Percentiles rank a stretch among this genome's conserved stretches.
phyloP scores from a whole-genome alignment of 2,113 vertebrate species.

The Nycticebus coucang region DNA sequence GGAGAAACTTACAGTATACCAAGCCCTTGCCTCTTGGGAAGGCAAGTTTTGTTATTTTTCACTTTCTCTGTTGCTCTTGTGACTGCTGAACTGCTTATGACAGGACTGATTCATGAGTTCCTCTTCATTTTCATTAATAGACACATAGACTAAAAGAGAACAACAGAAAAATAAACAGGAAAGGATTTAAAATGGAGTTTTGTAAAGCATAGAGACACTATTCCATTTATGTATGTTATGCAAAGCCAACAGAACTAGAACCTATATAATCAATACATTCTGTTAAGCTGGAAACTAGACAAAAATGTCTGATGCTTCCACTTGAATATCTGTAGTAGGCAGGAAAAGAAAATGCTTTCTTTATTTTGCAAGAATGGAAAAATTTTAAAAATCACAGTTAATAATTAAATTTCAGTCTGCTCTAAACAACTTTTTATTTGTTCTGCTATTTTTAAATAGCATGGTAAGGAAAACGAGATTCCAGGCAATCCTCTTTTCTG shows the following conservation, averaged over 20 bases:
- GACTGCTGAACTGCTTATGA: not conserved
- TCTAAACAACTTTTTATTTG: not conserved
- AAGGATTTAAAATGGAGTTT: not conserved
- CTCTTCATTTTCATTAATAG: conserved; percentile 52
- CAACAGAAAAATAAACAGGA: conserved; percentile 36
- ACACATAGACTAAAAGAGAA: conserved; percentile 8
- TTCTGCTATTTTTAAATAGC: not conserved
- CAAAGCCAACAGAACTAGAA: not conserved
- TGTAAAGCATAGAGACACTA: not conserved
- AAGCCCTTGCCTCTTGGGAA: not conserved
- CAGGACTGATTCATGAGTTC: conserved; percentile 9
- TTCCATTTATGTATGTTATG: conserved; percentile 25
- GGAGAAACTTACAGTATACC: not conserved
- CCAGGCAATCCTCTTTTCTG: not conserved
- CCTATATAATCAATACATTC: not conserved
- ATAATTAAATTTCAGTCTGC: conserved; percentile 3
- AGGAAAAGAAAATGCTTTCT: not conserved
- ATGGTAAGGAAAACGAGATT: not conserved
- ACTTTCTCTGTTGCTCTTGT: not conserved
- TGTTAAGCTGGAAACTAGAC: not conserved
- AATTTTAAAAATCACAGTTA: not conserved
- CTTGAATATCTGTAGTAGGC: not conserved
- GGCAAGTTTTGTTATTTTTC: not conserved
- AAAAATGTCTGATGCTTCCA: not conserved
- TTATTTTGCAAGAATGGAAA: not conserved